These are phyloP conservation scores for Galemys pyrenaicus DNA, from an alignment of 2,113 vertebrate species.

Conservation along the genomic window DNA sequence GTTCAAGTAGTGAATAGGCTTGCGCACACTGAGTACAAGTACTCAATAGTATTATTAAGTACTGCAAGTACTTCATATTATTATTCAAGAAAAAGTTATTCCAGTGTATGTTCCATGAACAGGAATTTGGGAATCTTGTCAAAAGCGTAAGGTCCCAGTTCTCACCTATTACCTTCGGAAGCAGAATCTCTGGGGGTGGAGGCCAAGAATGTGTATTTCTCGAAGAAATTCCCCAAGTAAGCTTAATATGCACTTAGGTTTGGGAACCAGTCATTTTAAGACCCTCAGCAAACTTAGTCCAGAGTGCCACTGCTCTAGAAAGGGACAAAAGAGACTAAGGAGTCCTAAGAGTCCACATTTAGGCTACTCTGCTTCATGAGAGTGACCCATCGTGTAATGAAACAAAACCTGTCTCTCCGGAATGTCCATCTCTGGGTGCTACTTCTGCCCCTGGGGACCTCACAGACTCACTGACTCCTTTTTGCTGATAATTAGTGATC, in stretches of 20 bases:
- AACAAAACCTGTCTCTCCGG: neutral
- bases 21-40: neutral
- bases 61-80: too few species aligned
- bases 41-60: neutral
- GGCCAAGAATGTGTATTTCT: neutral
- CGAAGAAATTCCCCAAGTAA: neutral
- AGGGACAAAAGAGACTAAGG: neutral
- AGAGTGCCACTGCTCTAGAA: neutral
- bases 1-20: neutral
- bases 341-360: constrained; percentile 29
- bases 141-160: neutral
- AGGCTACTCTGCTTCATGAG: neutral
- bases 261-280: neutral
- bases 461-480: neutral
- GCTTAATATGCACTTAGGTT: neutral
- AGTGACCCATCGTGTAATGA: neutral
- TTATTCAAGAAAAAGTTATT: neutral
- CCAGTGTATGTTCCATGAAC: neutral
- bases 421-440: neutral
- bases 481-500: neutral
- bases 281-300: neutral
- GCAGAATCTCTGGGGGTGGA: neutral
- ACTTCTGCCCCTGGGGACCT: neutral
- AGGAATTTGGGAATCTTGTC: neutral
- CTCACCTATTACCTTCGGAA: neutral